Conservation (phyloP, 1,140 invertebrate genomes). For the Tetragnatha versicolor region DNA sequence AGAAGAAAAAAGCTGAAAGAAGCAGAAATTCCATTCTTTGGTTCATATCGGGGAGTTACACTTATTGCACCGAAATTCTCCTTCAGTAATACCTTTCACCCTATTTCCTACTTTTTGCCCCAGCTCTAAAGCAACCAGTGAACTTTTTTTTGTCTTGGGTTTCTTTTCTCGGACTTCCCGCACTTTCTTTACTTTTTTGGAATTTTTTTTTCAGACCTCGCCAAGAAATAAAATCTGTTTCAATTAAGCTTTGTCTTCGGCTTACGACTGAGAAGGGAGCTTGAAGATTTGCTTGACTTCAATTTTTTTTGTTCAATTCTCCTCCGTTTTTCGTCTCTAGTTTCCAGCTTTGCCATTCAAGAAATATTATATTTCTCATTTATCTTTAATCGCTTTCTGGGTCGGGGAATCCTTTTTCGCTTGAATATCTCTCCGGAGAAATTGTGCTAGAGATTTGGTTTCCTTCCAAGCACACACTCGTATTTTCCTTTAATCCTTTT, state of each 20-base stretch:
- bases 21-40: too few relatives aligned
- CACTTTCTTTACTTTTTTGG: neutral
- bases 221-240: neutral
- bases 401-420: too few relatives aligned
- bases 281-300: neutral
- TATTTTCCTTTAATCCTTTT: too few relatives aligned
- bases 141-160: neutral
- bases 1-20: too few relatives aligned
- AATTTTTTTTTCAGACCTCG: neutral
- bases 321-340: neutral
- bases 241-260: conserved; percentile 2
- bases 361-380: conserved; percentile 11
- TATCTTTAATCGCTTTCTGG: conserved; percentile 16
- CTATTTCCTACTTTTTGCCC: neutral
- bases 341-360: neutral
- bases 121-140: neutral
- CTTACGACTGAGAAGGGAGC: neutral
- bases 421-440: too few relatives aligned
- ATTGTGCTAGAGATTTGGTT: too few relatives aligned
- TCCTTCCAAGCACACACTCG: too few relatives aligned
- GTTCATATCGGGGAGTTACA: too few relatives aligned
- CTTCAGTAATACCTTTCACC: neutral
- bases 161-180: neutral
- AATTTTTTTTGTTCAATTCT: too few relatives aligned
- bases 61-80: neutral